These are phyloP conservation scores for Myopa testacea DNA, from an alignment of 2,888 invertebrate species.

Conservation along the genomic window DNA sequence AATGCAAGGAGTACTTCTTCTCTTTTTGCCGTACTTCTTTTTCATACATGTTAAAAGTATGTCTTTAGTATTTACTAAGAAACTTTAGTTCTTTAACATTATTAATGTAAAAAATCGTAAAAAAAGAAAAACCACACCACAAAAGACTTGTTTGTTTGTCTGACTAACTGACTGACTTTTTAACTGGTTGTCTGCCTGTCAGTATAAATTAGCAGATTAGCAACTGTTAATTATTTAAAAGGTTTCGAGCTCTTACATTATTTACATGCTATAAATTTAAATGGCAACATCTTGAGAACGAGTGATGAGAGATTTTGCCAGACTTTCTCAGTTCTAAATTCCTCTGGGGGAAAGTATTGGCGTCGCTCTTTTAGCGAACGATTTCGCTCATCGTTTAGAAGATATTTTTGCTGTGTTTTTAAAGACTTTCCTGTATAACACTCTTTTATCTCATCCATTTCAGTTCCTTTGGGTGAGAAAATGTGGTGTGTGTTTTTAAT, in stretches of 20 bases:
- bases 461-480: too few species aligned
- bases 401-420: too few species aligned
- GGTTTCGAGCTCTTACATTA: conserved; percentile 2
- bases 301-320: neutral
- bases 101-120: too few species aligned
- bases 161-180: too few species aligned
- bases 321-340: neutral
- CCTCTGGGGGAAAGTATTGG: neutral
- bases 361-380: neutral
- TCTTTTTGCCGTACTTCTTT: neutral
- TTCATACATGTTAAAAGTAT: neutral
- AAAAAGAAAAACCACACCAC: too few species aligned
- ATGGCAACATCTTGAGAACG: neutral
- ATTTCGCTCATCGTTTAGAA: neutral
- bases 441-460: too few species aligned
- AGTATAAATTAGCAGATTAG: neutral
- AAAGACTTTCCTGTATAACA: too few species aligned
- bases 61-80: neutral
- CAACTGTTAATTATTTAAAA: conserved; percentile 16
- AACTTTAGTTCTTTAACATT: neutral
- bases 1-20: neutral
- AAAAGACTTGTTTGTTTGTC: too few species aligned
- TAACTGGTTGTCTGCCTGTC: too few species aligned
- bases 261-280: neutral
- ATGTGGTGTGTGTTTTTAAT: too few species aligned